Evolutionary conservation across 2,797 vertebrate species (phyloP).

Genomic region (Arctocebus calabarensis): DNA sequence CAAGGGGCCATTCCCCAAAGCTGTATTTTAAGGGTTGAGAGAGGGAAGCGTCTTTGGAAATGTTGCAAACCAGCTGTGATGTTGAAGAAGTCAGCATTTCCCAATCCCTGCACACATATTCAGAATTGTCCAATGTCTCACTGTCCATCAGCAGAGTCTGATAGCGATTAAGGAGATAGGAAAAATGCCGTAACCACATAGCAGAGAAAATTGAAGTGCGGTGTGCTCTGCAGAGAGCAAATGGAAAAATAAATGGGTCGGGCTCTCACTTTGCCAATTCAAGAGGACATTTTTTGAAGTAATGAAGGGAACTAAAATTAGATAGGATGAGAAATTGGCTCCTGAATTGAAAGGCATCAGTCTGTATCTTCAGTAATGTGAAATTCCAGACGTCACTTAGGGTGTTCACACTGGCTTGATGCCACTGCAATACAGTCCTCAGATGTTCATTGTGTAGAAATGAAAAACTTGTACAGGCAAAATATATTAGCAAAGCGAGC

Average conservation of each 20-base stretch:
- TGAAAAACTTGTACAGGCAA: neutral
- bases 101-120: neutral
- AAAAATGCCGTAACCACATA: neutral
- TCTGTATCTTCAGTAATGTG: constrained; percentile 54
- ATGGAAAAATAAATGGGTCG: constrained; percentile 63
- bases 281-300: constrained; percentile 26
- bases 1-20: fast-evolving
- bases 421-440: constrained; percentile 35
- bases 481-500: neutral
- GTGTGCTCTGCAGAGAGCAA: neutral
- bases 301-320: constrained; percentile 52
- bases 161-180: neutral
- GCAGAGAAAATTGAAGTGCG: constrained; percentile 31
- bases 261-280: neutral
- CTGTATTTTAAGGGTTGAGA: neutral
- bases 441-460: neutral
- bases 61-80: fast-evolving
- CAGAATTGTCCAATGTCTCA: neutral
- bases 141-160: neutral
- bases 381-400: neutral
- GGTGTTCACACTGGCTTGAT: neutral
- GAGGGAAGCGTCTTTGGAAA: neutral
- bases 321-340: constrained; percentile 61
- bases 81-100: neutral
- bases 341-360: constrained; percentile 43